These are phyloP conservation scores for Lates calcarifer DNA, from an alignment of 2,113 vertebrate genomes.

Conservation along the genomic window DNA sequence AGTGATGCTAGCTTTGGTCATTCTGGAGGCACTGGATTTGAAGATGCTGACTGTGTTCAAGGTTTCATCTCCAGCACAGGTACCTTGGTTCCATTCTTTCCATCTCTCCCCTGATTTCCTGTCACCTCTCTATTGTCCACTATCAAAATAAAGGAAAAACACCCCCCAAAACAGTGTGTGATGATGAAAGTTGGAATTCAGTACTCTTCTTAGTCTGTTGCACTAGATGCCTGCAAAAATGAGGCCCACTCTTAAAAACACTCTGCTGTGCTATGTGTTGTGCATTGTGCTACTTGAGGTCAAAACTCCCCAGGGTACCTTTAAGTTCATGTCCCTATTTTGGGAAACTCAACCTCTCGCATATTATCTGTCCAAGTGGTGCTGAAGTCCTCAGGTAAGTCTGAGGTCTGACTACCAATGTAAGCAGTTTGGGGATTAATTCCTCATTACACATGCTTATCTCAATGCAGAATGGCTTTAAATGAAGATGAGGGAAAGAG, in stretches of 20 bases:
- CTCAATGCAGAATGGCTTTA: slow-evolving; percentile 18
- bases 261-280: too few species aligned
- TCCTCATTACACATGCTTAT: slow-evolving; percentile 51
- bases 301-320: background rate
- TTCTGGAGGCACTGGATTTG: background rate
- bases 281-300: background rate
- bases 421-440: slow-evolving; percentile 33
- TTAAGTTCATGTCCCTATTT: background rate
- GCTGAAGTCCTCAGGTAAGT: slow-evolving; percentile 14
- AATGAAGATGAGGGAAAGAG: slow-evolving; percentile 28
- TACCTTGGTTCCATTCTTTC: background rate
- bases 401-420: slow-evolving; percentile 27
- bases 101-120: background rate
- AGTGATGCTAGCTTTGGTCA: background rate
- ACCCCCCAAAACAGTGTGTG: too few species aligned
- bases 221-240: background rate
- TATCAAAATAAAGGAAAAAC: background rate
- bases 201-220: background rate
- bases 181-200: background rate
- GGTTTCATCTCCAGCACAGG: background rate
- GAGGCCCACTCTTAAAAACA: background rate
- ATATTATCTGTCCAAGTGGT: background rate
- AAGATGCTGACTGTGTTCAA: background rate
- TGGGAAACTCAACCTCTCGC: background rate
- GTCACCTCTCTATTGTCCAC: background rate